These are phyloP conservation scores for Drosophila pegasa DNA, from an alignment of 2,888 invertebrate species.

Conservation along the genomic window DNA sequence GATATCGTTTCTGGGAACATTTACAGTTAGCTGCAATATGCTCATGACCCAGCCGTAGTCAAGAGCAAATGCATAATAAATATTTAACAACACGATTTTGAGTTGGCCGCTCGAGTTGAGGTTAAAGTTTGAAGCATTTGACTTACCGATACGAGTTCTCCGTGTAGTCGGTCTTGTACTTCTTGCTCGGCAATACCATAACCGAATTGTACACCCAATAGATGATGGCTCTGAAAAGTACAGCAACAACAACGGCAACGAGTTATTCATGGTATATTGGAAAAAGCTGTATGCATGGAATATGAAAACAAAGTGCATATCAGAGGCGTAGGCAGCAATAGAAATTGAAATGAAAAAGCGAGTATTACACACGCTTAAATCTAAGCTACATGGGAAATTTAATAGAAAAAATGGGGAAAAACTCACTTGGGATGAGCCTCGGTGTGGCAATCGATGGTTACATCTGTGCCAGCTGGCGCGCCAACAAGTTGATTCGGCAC, in stretches of 20 bases:
- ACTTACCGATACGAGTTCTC: slow-evolving; percentile 92
- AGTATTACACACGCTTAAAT: slow-evolving; percentile 13
- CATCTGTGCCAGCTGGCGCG: slow-evolving; percentile 95
- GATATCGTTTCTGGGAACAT: slow-evolving; percentile 22
- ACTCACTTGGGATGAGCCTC: slow-evolving; percentile 92
- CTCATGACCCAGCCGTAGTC: slow-evolving; percentile 39
- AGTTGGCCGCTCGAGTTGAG: neutral
- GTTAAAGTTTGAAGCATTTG: slow-evolving; percentile 12
- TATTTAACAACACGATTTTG: slow-evolving; percentile 64
- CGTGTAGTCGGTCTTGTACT: slow-evolving; percentile 92
- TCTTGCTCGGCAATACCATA: slow-evolving; percentile 95
- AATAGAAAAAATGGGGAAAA: slow-evolving; percentile 22
- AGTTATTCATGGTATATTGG: slow-evolving; percentile 26
- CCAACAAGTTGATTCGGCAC: slow-evolving; percentile 97
- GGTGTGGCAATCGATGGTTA: slow-evolving; percentile 96
- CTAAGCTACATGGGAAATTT: slow-evolving; percentile 18
- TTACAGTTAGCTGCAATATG: neutral
- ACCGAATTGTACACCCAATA: slow-evolving; percentile 96
- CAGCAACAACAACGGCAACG: slow-evolving; percentile 9
- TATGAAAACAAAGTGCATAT: slow-evolving; percentile 22
- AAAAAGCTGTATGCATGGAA: slow-evolving; percentile 9
- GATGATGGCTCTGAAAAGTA: slow-evolving; percentile 90
- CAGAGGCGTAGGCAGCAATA: slow-evolving; percentile 15
- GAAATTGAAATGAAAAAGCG: slow-evolving; percentile 24
- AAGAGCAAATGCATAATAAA: slow-evolving; percentile 69